Conservation (phyloP, 2,797 vertebrate species). For the Ibycter americanus region DNA sequence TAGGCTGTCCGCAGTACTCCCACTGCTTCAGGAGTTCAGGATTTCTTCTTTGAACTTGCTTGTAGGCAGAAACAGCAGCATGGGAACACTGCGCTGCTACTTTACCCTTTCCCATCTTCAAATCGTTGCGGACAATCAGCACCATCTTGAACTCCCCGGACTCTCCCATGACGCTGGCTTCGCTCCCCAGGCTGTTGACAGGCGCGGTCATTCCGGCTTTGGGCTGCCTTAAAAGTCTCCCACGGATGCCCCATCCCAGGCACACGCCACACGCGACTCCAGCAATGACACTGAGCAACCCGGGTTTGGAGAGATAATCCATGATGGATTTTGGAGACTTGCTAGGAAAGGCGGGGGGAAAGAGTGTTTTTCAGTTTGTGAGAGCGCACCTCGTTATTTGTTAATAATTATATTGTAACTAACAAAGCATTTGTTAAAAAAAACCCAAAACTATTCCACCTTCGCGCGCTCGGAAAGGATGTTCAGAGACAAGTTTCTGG, state of each 20-base stretch:
- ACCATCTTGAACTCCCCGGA: constrained; percentile 94
- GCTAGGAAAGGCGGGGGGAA: not conserved
- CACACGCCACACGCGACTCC: constrained; percentile 87
- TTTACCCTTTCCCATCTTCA: constrained; percentile 99
- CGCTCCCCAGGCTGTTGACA: not conserved
- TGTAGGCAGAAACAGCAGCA: constrained; percentile 92
- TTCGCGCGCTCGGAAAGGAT: fast-evolving
- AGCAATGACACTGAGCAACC: constrained; percentile 76
- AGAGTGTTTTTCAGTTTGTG: fast-evolving
- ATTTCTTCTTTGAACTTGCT: constrained; percentile 86
- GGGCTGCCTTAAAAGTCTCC: constrained; percentile 48
- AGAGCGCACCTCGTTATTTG: not conserved
- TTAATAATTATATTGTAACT: too few relatives aligned
- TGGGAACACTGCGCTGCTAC: constrained; percentile 95
- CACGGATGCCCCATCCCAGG: constrained; percentile 88
- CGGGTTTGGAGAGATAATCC: constrained; percentile 78
- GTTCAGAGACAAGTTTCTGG: not conserved
- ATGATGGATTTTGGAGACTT: constrained; percentile 61
- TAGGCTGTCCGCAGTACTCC: constrained; percentile 96
- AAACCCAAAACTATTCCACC: not conserved
- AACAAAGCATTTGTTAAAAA: too few relatives aligned
- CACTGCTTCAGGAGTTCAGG: constrained; percentile 90
- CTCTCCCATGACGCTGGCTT: constrained; percentile 85
- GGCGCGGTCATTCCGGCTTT: not conserved
- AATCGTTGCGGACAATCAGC: constrained; percentile 90